These are phyloP conservation scores for Crematogaster levior DNA, from an alignment of 2,888 invertebrate species.

Conservation along the genomic window DNA sequence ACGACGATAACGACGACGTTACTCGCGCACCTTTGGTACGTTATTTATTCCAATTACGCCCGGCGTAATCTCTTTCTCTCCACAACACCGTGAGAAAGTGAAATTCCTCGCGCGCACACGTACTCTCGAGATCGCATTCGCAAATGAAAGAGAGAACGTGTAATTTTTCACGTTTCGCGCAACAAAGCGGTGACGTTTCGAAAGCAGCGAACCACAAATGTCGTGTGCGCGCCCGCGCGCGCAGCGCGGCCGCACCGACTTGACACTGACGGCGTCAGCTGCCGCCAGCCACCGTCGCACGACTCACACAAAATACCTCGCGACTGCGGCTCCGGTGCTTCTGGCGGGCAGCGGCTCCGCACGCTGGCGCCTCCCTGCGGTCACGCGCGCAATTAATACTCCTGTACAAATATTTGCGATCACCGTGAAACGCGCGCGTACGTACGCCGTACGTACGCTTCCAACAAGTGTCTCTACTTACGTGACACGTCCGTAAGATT, in stretches of 20 bases:
- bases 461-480: not conserved
- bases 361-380: conserved; percentile 63
- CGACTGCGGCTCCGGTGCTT: conserved; percentile 12
- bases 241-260: not conserved
- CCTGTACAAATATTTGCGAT: conserved; percentile 30
- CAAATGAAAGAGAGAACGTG: not conserved
- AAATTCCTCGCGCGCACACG: conserved; percentile 1
- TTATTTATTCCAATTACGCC: not conserved
- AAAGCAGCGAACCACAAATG: not conserved
- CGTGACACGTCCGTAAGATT: not conserved
- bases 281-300: conserved; percentile 69
- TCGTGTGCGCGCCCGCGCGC: not conserved
- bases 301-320: conserved; percentile 72
- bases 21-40: conserved; percentile 24
- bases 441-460: not conserved
- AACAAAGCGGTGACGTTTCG: not conserved
- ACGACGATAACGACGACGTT: conserved; percentile 32
- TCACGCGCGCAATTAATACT: conserved; percentile 55
- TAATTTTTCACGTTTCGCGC: not conserved
- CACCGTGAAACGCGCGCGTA: not conserved
- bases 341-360: not conserved
- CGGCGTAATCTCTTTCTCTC: not conserved
- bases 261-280: too few relatives aligned
- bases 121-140: not conserved
- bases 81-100: conserved; percentile 1